Percentiles rank a stretch among this genome's conserved stretches.
phyloP scores from a whole-genome alignment of 1,140 invertebrate species.

The Hestina assimilis region DNA sequence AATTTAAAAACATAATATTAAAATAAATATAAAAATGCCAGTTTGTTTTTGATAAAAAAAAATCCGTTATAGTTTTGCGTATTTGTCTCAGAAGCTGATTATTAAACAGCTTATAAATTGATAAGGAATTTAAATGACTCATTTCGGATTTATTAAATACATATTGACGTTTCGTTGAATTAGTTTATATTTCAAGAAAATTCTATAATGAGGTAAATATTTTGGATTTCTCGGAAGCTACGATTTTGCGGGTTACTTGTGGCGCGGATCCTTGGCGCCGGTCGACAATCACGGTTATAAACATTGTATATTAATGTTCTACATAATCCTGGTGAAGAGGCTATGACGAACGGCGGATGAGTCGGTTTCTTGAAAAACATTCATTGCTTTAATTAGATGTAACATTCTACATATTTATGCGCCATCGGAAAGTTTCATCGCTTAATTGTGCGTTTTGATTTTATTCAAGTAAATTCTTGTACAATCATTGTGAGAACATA shows the following conservation, averaged over 20 bases:
- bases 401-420: too few species aligned
- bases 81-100: slow-evolving; percentile 4
- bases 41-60: neutral
- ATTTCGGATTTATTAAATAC: slow-evolving; percentile 11
- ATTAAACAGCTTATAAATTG: neutral
- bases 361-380: slow-evolving; percentile 1
- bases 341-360: slow-evolving; percentile 6
- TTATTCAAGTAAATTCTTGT: too few species aligned
- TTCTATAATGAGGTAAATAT: slow-evolving; percentile 27
- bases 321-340: slow-evolving; percentile 18
- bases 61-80: slow-evolving; percentile 6
- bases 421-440: too few species aligned
- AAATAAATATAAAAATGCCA: neutral
- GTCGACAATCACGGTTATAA: slow-evolving; percentile 27
- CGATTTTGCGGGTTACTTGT: slow-evolving; percentile 31
- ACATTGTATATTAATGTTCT: slow-evolving; percentile 33
- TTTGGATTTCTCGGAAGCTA: slow-evolving; percentile 39
- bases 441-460: too few species aligned
- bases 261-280: slow-evolving; percentile 32
- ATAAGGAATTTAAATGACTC: slow-evolving; percentile 10
- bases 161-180: slow-evolving; percentile 25
- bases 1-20: neutral
- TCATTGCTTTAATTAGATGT: neutral
- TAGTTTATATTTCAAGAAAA: slow-evolving; percentile 26
- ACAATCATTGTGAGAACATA: too few species aligned